Evolutionary conservation across 2,888 invertebrate genomes (phyloP), one percentile per base, ranked within the genome.

Genomic region (Diadegma fenestrale): DNA sequence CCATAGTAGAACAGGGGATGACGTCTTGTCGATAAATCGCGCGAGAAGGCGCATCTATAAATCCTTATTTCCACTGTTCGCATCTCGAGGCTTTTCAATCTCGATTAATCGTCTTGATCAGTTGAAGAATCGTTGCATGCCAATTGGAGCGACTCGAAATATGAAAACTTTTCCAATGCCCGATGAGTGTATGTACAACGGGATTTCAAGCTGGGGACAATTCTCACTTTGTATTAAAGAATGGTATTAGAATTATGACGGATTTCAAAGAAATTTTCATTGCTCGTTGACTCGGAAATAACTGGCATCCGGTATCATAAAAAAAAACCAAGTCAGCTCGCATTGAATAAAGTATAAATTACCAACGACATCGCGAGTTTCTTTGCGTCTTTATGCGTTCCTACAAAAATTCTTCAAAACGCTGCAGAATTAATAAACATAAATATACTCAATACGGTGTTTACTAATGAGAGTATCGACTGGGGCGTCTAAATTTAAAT

Each of bases 81-180:
- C 33, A 8, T 19, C 45, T 79, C 69, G 19, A 69, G 43, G 77
- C 19, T 43, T 43, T 78, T 58, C 77, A 78, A 61, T 78, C 33
- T 63, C 37, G 22, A 30, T 19, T 45, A 79, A 63, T 63, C 48
- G 48, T 61, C 63, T 33, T 43, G 43, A 58, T 69, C 61, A 45
- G 61, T 71, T 43, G 30, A 71, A 37, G 26, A 58, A 78, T 71
- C 71, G 63, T 79, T 51, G 79, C 58, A 45, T 71, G 63, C 33
- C 61, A 61, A 69, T 71, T 71, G 63, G 41, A 71, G 45, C 30
- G 37, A 37, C 33, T 14, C 71, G 22, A 54, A 51, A 51, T 69
- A 48, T 8, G 69, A 51, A 45, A 48, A 69, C 48, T 48, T 69
- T 48, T 26, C 69, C 30, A 48, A 69, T 48, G 30, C 19, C 54